Evolutionary conservation across 2,113 vertebrate genomes (phyloP).

Genomic region (Festucalex cinctus): DNA sequence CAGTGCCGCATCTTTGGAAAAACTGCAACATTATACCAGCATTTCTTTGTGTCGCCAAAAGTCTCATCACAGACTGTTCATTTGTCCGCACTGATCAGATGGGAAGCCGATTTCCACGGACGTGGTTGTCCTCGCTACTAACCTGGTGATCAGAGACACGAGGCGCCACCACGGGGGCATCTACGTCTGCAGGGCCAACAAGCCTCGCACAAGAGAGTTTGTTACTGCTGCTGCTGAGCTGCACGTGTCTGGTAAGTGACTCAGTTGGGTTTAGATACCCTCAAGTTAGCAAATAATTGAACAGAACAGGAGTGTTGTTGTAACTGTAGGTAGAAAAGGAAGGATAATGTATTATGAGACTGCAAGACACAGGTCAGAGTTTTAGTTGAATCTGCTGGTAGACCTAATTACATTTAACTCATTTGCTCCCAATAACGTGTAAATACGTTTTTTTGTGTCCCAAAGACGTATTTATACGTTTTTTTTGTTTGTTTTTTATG

Average conservation of each 20-base stretch:
- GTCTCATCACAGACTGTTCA: conserved; percentile 13
- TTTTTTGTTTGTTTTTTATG: no score
- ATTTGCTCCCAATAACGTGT: no score
- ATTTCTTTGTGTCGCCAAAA: neutral
- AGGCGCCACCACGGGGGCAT: conserved; percentile 85
- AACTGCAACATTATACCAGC: neutral
- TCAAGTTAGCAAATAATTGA: conserved; percentile 1
- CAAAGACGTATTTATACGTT: no score
- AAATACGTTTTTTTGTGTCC: no score
- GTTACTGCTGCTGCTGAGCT: conserved; percentile 85
- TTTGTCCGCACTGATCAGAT: conserved; percentile 70
- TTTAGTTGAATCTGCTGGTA: neutral
- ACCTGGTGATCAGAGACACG: conserved; percentile 85
- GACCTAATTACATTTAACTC: neutral
- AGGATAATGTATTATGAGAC: neutral
- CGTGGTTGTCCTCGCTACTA: conserved; percentile 87
- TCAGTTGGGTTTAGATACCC: neutral
- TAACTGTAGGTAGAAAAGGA: no score
- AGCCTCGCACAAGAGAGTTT: conserved; percentile 89
- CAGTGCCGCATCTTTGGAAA: neutral
- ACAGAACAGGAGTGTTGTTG: neutral
- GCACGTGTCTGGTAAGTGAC: conserved; percentile 82
- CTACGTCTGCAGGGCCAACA: conserved; percentile 94
- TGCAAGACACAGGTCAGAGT: neutral
- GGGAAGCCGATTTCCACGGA: conserved; percentile 90